Percentiles rank a stretch among this genome's conserved stretches.
phyloP scores from a whole-genome alignment of 2,797 vertebrate species.

The Notamacropus eugenii region DNA sequence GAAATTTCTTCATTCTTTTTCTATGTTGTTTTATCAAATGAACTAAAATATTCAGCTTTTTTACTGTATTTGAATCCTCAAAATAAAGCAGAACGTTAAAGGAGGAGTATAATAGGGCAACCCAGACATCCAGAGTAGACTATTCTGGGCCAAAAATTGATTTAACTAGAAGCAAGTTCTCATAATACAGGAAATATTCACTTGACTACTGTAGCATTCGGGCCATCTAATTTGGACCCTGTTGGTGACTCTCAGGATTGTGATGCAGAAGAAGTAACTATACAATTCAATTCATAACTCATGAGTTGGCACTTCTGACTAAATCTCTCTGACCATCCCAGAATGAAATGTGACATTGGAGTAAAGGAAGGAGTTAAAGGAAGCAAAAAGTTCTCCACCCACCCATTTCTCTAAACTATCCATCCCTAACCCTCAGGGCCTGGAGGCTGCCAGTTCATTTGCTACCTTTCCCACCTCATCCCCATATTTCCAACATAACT shows the following conservation, averaged over 20 bases:
- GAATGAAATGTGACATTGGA: background rate
- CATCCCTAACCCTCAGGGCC: no score
- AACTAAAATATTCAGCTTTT: background rate
- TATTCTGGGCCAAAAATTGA: background rate
- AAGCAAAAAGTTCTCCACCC: no score
- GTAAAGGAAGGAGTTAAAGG: no score
- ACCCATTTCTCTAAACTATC: no score
- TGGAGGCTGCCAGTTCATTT: no score
- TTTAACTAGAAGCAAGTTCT: background rate
- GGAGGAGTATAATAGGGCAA: background rate
- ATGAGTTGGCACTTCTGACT: background rate
- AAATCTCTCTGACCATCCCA: no score
- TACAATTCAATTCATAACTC: background rate
- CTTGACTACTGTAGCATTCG: background rate
- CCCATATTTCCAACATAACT: no score
- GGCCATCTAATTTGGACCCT: background rate
- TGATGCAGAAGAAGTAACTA: background rate
- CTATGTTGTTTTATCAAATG: background rate
- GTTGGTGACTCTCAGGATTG: background rate
- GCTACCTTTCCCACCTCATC: no score
- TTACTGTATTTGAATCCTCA: background rate
- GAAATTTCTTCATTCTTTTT: conserved; percentile 1
- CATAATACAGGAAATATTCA: background rate
- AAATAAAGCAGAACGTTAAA: background rate
- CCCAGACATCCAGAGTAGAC: background rate